phyloP scores from a whole-genome alignment of 2,888 invertebrate species.

The Drymonia ruficornis region DNA sequence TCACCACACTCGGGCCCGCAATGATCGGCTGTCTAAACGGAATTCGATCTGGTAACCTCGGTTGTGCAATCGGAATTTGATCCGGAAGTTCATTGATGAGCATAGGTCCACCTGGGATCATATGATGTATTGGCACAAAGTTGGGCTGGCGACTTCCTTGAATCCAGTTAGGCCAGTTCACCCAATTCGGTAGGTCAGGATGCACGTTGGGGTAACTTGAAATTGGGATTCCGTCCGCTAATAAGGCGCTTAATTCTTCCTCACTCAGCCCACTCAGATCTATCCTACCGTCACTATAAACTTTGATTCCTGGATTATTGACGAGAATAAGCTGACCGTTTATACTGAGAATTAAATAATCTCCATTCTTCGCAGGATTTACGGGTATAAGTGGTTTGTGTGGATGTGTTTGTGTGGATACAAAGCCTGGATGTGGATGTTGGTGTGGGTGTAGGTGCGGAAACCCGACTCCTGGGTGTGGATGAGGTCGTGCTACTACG shows the following conservation, averaged over 20 bases:
- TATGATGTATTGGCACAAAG: not conserved
- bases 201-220: not conserved
- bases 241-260: not conserved
- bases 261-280: not conserved
- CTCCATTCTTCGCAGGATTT: not conserved
- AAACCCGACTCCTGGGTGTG: not conserved
- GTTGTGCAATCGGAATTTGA: no score
- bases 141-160: not conserved
- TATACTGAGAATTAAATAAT: not conserved
- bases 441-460: not conserved
- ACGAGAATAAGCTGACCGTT: not conserved
- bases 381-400: not conserved
- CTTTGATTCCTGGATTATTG: not conserved
- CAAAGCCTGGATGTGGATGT: not conserved
- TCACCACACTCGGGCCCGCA: not conserved
- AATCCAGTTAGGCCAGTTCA: conserved; percentile 1
- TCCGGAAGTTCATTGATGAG: not conserved
- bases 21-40: not conserved
- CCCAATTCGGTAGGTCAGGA: not conserved
- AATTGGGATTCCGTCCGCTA: not conserved
- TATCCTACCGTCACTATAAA: not conserved
- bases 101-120: not conserved
- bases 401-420: not conserved
- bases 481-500: not conserved
- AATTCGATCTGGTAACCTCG: no score